phyloP scores from a whole-genome alignment of 2,888 invertebrate species.

The Phengaris arion region DNA sequence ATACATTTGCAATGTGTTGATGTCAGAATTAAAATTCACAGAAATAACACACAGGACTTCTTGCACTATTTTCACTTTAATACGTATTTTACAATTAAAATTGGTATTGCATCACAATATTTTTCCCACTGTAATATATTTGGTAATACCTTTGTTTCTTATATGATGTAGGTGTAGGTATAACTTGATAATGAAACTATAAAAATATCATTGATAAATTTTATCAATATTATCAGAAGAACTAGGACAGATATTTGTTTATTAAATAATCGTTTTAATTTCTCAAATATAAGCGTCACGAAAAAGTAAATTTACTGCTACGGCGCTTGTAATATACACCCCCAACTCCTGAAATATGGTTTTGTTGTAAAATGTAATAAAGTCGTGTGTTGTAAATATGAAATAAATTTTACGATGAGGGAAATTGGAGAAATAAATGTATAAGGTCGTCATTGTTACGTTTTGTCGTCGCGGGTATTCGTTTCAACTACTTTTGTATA shows the following conservation, averaged over 20 bases:
- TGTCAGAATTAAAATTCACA: too few species aligned
- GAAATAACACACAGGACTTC: too few species aligned
- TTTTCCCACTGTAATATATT: too few species aligned
- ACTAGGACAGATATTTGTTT: not conserved
- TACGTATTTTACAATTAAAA: too few species aligned
- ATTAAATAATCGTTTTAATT: not conserved
- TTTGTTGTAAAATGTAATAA: constrained; percentile 16
- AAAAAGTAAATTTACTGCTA: not conserved
- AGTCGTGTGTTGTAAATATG: not conserved
- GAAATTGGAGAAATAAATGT: not conserved
- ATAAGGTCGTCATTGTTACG: not conserved
- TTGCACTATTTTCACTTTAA: too few species aligned
- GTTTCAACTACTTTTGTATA: not conserved
- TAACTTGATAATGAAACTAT: too few species aligned
- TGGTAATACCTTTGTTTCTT: too few species aligned
- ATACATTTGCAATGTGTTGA: too few species aligned
- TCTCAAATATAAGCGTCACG: not conserved
- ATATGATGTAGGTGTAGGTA: too few species aligned
- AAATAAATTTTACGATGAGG: not conserved
- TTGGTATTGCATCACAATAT: too few species aligned
- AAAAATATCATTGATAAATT: too few species aligned
- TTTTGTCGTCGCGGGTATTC: not conserved
- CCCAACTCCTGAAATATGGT: not conserved
- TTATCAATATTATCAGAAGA: too few species aligned
- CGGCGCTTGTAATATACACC: not conserved